phyloP scores from a whole-genome alignment of 1,140 invertebrate species.

The Drosophila miranda region DNA sequence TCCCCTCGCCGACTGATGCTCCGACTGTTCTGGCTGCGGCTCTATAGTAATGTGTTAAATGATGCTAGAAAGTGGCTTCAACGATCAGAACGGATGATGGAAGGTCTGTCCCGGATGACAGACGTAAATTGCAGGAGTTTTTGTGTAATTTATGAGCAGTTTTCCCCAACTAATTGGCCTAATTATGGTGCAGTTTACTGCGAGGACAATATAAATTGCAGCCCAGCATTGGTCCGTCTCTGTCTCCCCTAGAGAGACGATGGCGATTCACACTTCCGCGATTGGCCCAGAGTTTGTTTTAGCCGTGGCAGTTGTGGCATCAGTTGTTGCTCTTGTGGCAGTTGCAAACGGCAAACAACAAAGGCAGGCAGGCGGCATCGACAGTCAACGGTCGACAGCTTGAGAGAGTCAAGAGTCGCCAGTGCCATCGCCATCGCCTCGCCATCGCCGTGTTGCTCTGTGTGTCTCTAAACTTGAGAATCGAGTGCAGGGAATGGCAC shows the following conservation, averaged over 20 bases:
- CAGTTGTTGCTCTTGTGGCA: not conserved
- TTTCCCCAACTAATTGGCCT: conserved; percentile 71
- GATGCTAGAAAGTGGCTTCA: conserved; percentile 3
- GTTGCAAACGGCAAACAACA: conserved; percentile 67
- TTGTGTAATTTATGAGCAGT: conserved; percentile 73
- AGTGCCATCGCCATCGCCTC: too few relatives aligned
- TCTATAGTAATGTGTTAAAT: conserved; percentile 63
- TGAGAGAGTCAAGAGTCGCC: conserved; percentile 42
- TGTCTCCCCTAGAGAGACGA: not conserved
- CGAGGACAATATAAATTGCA: conserved; percentile 31
- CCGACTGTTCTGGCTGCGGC: conserved; percentile 29
- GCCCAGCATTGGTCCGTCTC: conserved; percentile 15
- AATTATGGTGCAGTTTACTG: conserved; percentile 61
- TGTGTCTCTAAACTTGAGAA: conserved; percentile 39
- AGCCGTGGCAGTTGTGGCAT: conserved; percentile 14
- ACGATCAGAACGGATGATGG: not conserved
- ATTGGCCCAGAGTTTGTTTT: conserved; percentile 48
- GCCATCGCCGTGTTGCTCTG: too few relatives aligned
- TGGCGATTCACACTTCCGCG: conserved; percentile 75
- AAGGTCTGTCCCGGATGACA: conserved; percentile 26
- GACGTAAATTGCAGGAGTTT: conserved; percentile 49
- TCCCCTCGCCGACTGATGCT: too few relatives aligned
- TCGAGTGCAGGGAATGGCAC: conserved; percentile 61
- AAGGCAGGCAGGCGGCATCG: conserved; percentile 55
- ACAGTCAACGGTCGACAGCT: conserved; percentile 34